phyloP scores from a whole-genome alignment of 1,140 invertebrate species.

The Pteromalus puparum region DNA sequence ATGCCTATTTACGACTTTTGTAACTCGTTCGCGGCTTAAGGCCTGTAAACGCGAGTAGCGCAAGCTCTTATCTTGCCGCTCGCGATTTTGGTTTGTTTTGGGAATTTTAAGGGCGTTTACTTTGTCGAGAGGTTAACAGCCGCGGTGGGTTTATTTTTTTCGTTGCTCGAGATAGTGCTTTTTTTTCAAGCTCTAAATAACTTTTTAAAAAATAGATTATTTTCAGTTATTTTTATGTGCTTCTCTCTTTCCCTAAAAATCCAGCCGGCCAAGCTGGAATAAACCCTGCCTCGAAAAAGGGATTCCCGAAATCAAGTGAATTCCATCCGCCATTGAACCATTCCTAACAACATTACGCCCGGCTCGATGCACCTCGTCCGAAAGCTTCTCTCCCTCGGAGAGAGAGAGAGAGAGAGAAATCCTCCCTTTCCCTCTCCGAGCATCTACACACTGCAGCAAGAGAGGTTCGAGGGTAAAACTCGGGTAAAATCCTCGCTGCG shows the following conservation, averaged over 20 bases:
- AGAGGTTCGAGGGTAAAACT: constrained; percentile 21
- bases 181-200: too few relatives aligned
- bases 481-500: constrained; percentile 33
- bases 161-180: too few relatives aligned
- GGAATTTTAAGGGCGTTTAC: neutral
- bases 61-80: constrained; percentile 3
- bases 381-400: neutral
- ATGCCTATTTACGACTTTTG: constrained; percentile 53
- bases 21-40: constrained; percentile 31
- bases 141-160: neutral
- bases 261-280: too few relatives aligned
- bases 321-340: neutral
- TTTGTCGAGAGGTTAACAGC: neutral
- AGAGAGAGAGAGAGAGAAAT: neutral
- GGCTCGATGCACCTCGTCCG: neutral
- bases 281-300: too few relatives aligned
- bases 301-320: neutral
- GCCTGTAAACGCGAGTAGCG: neutral
- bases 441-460: neutral
- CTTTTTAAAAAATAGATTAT: too few relatives aligned
- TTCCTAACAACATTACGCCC: constrained; percentile 8
- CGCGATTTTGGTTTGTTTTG: constrained; percentile 23
- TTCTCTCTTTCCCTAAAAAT: too few relatives aligned
- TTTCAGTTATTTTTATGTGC: too few relatives aligned
- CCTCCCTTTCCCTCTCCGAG: too few relatives aligned